Conservation (phyloP, 2,888 invertebrate species). For the Drosophila emarginata region DNA sequence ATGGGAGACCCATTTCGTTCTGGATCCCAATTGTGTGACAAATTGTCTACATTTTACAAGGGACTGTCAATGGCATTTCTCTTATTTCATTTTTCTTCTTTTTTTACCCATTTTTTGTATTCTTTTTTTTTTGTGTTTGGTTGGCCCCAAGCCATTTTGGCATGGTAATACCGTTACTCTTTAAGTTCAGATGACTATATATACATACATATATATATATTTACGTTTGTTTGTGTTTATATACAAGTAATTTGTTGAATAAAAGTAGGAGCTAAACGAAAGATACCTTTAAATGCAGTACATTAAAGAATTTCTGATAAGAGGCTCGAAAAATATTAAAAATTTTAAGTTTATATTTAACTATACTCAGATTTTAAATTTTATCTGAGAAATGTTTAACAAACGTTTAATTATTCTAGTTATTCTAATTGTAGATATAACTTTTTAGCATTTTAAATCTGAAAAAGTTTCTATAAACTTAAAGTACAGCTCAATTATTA, state of each 20-base stretch:
- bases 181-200: not conserved
- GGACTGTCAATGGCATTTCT: conserved; percentile 44
- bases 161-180: conserved; percentile 2
- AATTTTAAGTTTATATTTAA: too few relatives aligned
- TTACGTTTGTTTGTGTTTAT: not conserved
- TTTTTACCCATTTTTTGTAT: conserved; percentile 15
- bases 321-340: too few relatives aligned
- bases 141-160: not conserved
- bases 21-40: conserved; percentile 69
- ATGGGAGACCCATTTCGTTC: conserved; percentile 38
- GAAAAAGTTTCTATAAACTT: too few relatives aligned
- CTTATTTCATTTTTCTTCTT: conserved; percentile 17
- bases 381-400: too few relatives aligned
- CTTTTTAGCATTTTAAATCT: too few relatives aligned
- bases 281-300: too few relatives aligned
- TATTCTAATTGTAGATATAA: too few relatives aligned
- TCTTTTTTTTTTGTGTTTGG: not conserved
- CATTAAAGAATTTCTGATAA: too few relatives aligned
- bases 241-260: not conserved
- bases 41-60: conserved; percentile 64
- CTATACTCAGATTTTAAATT: too few relatives aligned
- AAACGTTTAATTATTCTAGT: too few relatives aligned
- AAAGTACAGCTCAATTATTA: too few relatives aligned
- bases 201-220: not conserved
- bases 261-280: too few relatives aligned